Evolutionary conservation across 2,113 vertebrate species (phyloP).

Genomic region (Lota lota): DNA sequence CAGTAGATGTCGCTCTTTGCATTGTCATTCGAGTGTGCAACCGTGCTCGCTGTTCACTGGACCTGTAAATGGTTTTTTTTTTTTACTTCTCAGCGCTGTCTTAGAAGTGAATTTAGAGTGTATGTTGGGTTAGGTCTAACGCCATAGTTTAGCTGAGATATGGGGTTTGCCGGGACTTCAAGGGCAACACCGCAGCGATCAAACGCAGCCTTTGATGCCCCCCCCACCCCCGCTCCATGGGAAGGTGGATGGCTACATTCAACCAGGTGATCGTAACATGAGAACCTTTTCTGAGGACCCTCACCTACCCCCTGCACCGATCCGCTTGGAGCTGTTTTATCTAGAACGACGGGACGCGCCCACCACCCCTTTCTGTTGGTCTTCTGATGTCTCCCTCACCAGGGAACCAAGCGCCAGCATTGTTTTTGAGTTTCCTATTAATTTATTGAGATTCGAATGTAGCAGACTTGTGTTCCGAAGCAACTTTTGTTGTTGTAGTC

Average conservation of each 20-base stretch:
- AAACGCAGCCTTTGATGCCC: constrained; percentile 33
- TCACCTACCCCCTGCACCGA: no score
- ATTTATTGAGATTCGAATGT: constrained; percentile 34
- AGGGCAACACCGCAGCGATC: constrained; percentile 25
- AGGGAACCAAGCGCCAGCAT: background rate
- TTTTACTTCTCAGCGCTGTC: background rate
- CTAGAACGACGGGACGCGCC: no score
- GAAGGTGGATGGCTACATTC: no score
- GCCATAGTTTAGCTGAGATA: background rate
- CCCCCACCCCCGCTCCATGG: background rate
- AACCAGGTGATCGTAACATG: no score
- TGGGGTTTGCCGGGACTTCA: constrained; percentile 23
- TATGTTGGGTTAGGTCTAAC: background rate
- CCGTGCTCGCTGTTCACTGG: background rate
- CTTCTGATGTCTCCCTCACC: background rate
- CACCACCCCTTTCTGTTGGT: no score
- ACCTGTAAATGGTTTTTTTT: constrained; percentile 4
- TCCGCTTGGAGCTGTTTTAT: background rate
- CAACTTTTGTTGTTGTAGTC: constrained; percentile 3
- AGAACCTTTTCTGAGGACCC: no score
- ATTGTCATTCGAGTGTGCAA: constrained; percentile 20
- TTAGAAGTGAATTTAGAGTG: constrained; percentile 5
- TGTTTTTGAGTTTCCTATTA: constrained; percentile 15
- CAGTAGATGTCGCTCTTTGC: constrained; percentile 69
- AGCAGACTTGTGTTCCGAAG: constrained; percentile 12